phyloP scores from a whole-genome alignment of 2,113 vertebrate species.

The Xiphorhynchus elegans region DNA sequence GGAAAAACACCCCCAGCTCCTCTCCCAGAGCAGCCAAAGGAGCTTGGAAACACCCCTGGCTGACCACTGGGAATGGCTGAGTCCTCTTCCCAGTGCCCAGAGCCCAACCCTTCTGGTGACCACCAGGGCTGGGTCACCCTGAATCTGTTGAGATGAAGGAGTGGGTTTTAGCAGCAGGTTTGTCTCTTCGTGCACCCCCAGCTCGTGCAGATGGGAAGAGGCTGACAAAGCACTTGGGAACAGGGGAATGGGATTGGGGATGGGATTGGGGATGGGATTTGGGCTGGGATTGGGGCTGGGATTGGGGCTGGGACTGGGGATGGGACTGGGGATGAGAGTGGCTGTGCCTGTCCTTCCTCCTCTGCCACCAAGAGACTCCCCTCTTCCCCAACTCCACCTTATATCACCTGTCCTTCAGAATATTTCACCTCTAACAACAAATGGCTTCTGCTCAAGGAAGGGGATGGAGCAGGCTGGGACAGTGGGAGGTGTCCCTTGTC shows the following conservation, averaged over 20 bases:
- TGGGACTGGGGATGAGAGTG: neutral
- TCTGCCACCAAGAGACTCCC: neutral
- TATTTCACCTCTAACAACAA: neutral
- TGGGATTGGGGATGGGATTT: no score
- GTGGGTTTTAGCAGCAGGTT: neutral
- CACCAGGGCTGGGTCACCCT: neutral
- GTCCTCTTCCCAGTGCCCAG: neutral
- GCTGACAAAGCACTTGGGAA: rapidly evolving
- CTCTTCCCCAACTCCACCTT: neutral
- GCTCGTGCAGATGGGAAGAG: neutral
- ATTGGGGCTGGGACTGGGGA: neutral
- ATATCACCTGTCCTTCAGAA: neutral
- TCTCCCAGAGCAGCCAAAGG: neutral
- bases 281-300: no score
- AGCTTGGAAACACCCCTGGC: neutral
- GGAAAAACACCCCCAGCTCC: neutral
- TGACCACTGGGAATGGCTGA: neutral
- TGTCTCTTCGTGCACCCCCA: neutral
- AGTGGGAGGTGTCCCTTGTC: neutral
- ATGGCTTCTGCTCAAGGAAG: neutral
- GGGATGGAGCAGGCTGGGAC: neutral
- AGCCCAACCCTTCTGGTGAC: neutral
- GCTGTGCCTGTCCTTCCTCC: neutral
- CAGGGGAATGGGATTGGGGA: no score
- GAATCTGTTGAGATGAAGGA: neutral